These are phyloP conservation scores for Chironomus tepperi DNA, from an alignment of 1,140 invertebrate genomes.

Conservation along the genomic window DNA sequence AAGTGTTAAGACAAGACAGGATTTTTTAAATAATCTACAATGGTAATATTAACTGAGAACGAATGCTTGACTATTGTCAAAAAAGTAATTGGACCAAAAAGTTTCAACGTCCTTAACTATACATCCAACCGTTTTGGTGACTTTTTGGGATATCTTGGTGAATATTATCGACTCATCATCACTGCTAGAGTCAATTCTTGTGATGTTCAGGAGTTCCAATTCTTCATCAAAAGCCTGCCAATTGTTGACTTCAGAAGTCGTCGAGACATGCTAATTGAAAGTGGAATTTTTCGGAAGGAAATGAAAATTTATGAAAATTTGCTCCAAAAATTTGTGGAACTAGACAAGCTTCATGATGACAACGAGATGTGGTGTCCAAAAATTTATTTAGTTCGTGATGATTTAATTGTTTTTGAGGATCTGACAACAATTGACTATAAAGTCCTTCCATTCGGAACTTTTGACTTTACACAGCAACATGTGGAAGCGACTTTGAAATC, in stretches of 20 bases:
- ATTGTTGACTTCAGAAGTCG: background rate
- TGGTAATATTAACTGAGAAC: background rate
- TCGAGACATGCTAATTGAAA: background rate
- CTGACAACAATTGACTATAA: background rate
- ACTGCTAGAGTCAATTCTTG: background rate
- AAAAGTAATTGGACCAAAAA: background rate
- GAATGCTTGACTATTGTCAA: background rate
- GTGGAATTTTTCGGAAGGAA: background rate
- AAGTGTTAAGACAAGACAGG: too few species aligned
- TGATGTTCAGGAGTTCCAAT: background rate
- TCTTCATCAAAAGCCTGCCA: background rate
- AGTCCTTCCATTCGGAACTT: background rate
- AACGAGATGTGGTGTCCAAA: background rate
- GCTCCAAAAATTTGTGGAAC: background rate
- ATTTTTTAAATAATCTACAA: background rate
- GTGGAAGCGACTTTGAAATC: background rate
- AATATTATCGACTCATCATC: background rate
- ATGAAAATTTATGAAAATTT: background rate
- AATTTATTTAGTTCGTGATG: background rate
- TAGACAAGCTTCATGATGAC: background rate
- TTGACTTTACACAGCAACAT: background rate
- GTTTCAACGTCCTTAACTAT: background rate
- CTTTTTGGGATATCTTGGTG: background rate
- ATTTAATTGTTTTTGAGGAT: background rate
- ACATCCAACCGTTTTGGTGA: background rate